These are phyloP conservation scores for Enteromius fasciolatus DNA, from an alignment of 2,797 vertebrate genomes.

Conservation along the genomic window DNA sequence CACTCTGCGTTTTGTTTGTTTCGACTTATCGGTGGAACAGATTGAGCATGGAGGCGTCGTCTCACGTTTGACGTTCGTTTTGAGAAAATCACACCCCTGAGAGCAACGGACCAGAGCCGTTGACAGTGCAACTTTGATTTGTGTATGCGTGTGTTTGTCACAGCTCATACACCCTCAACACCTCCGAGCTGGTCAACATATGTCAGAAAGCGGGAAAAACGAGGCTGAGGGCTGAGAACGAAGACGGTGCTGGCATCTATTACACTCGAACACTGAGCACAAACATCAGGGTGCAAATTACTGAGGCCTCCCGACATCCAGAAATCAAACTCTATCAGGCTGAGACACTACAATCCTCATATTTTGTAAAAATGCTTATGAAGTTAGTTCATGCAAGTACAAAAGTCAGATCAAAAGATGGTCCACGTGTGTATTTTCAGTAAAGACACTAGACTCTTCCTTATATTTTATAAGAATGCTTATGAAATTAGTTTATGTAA, in stretches of 20 bases:
- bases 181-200: constrained; percentile 72
- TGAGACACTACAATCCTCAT: not conserved
- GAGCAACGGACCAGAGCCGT: constrained; percentile 84
- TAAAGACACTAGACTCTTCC: not conserved
- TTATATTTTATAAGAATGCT: not conserved
- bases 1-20: constrained; percentile 54
- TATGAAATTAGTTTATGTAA: not conserved
- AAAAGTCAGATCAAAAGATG: not conserved
- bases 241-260: constrained; percentile 31
- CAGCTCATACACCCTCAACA: constrained; percentile 56
- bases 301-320: not conserved
- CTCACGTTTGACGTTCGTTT: constrained; percentile 79
- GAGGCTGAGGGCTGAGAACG: constrained; percentile 31
- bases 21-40: constrained; percentile 66
- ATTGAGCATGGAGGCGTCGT: constrained; percentile 77
- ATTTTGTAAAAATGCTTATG: not conserved
- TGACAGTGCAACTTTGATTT: constrained; percentile 78
- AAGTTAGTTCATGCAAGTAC: not conserved
- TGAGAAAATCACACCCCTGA: constrained; percentile 87
- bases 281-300: constrained; percentile 41
- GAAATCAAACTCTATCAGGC: not conserved
- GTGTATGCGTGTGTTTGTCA: constrained; percentile 43
- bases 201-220: constrained; percentile 60
- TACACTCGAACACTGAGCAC: not conserved
- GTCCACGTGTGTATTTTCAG: not conserved